phyloP scores from a whole-genome alignment of 2,888 invertebrate species.

The Eristalis pertinax region DNA sequence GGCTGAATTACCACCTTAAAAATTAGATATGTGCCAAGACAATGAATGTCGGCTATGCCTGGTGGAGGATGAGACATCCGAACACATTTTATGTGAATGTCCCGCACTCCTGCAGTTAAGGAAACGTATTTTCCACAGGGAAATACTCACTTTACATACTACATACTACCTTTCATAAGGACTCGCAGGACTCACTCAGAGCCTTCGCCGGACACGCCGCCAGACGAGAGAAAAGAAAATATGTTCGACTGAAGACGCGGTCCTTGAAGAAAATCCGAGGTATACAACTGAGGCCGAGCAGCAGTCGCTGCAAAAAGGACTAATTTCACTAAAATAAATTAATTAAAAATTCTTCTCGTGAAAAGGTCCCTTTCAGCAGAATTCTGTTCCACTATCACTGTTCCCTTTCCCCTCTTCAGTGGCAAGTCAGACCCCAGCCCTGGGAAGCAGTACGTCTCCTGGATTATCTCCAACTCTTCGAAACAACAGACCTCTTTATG shows the following conservation, averaged over 20 bases:
- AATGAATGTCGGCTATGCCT: no score
- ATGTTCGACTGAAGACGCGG: background rate
- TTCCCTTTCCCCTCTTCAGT: background rate
- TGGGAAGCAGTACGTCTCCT: no score
- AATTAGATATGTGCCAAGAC: no score
- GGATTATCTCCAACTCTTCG: no score
- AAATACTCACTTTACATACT: no score
- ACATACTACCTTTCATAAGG: no score
- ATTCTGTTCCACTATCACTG: background rate
- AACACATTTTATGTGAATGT: no score
- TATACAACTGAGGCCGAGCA: background rate
- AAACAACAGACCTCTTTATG: no score
- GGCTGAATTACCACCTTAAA: no score
- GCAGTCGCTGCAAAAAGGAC: slow-evolving; percentile 2
- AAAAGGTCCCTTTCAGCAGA: slow-evolving; percentile 56
- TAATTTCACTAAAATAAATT: slow-evolving; percentile 57
- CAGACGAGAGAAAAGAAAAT: background rate
- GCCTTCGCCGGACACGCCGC: background rate
- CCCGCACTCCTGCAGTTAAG: no score
- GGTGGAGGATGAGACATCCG: no score
- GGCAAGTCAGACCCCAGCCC: background rate
- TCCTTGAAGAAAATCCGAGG: background rate
- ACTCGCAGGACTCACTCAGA: background rate
- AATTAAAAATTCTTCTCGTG: slow-evolving; percentile 65
- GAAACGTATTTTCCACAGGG: no score